These are phyloP conservation scores for Camptogramma bilineatum DNA, from an alignment of 2,888 invertebrate species.

Conservation along the genomic window DNA sequence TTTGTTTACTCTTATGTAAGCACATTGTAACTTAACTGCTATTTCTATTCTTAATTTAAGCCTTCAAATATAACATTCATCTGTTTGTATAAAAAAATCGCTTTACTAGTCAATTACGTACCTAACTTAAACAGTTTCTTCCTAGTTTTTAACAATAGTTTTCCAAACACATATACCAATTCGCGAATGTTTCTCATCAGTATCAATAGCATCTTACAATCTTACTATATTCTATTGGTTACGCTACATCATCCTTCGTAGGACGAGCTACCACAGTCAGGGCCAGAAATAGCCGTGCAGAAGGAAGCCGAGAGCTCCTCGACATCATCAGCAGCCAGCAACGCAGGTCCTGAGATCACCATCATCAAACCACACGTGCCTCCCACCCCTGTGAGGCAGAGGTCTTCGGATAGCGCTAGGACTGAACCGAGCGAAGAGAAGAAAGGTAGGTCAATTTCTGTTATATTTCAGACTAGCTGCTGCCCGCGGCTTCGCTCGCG, in stretches of 20 bases:
- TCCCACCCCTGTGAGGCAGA: conserved; percentile 75
- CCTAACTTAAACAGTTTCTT: too few relatives aligned
- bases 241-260: conserved; percentile 39
- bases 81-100: too few relatives aligned
- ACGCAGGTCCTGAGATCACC: conserved; percentile 73
- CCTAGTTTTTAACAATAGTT: too few relatives aligned
- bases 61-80: background rate
- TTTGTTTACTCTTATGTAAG: background rate
- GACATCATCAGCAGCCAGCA: conserved; percentile 72
- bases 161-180: too few relatives aligned
- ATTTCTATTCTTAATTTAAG: background rate
- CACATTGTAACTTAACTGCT: background rate
- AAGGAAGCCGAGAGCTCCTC: conserved; percentile 73
- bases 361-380: conserved; percentile 69
- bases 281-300: conserved; percentile 65
- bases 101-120: too few relatives aligned
- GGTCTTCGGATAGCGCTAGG: conserved; percentile 84
- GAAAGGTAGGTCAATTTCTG: conserved; percentile 57
- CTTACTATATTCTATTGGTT: background rate
- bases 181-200: background rate
- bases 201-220: background rate
- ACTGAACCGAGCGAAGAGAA: conserved; percentile 81
- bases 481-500: too few relatives aligned
- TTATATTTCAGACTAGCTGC: background rate
- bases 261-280: conserved; percentile 78